Evolutionary conservation across 92 coral and sea anemone species (phyloP).

Genomic region (Ricordea florida): DNA sequence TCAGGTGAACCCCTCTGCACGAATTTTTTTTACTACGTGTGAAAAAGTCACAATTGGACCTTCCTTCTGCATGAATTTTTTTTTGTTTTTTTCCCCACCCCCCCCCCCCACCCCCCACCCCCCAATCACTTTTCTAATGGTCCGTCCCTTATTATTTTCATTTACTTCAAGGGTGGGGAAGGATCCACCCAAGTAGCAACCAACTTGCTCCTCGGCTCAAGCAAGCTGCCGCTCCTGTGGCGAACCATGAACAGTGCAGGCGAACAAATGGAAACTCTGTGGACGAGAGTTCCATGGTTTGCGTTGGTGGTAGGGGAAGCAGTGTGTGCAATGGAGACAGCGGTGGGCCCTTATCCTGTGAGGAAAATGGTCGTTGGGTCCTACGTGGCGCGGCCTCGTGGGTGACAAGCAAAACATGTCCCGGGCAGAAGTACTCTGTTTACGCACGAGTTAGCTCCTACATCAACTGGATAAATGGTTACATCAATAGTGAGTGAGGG

Average conservation of each 20-base stretch:
- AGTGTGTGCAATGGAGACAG: slow-evolving; percentile 56
- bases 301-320: slow-evolving; percentile 46
- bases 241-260: slow-evolving; percentile 20
- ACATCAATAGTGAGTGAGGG: background rate
- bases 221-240: slow-evolving; percentile 37
- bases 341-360: slow-evolving; percentile 51
- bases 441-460: slow-evolving; percentile 38
- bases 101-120: too few relatives aligned
- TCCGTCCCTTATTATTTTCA: too few relatives aligned
- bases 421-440: slow-evolving; percentile 9
- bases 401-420: slow-evolving; percentile 36
- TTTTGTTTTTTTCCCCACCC: too few relatives aligned
- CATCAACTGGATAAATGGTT: slow-evolving; percentile 12
- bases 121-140: too few relatives aligned
- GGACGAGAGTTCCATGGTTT: slow-evolving; percentile 24
- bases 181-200: background rate
- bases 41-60: too few relatives aligned
- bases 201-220: slow-evolving; percentile 2
- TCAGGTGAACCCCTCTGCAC: too few relatives aligned
- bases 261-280: slow-evolving; percentile 9
- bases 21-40: too few relatives aligned
- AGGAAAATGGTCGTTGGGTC: slow-evolving; percentile 56
- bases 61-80: too few relatives aligned
- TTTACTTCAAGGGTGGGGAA: background rate
- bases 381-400: slow-evolving; percentile 55